Percentiles rank a stretch among this genome's conserved stretches.
Conservation (phyloP, 2,888 invertebrate species). For the Caenorhabditis wallacei region DNA sequence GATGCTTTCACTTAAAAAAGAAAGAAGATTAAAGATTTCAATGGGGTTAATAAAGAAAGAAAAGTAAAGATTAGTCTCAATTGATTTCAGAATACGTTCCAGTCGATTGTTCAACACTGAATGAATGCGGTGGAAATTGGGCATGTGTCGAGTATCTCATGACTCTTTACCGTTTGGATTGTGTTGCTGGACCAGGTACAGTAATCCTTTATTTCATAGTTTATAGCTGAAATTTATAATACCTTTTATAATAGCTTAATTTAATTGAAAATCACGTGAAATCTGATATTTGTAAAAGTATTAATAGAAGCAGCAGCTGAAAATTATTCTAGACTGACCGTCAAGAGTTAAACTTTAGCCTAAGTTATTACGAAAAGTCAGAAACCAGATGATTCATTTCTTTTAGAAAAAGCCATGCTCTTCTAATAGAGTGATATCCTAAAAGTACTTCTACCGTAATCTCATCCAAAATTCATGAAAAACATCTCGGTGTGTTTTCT, state of each 20-base stretch:
- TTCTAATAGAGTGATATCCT: background rate
- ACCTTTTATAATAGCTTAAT: no score
- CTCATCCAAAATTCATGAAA: background rate
- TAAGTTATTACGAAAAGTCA: background rate
- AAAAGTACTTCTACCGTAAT: conserved; percentile 26
- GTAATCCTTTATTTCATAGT: background rate
- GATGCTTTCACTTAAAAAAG: background rate
- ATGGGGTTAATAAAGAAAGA: background rate
- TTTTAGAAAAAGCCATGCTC: no score
- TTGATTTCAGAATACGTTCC: conserved; percentile 34
- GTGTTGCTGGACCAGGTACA: conserved; percentile 43
- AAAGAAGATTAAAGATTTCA: background rate
- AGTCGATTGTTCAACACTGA: conserved; percentile 49
- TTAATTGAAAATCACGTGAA: background rate
- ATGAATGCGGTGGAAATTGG: conserved; percentile 41
- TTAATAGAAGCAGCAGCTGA: conserved; percentile 14
- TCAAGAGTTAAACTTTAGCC: background rate
- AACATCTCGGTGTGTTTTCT: background rate
- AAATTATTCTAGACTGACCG: background rate
- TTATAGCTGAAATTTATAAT: background rate
- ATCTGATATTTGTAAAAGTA: background rate
- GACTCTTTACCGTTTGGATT: conserved; percentile 51
- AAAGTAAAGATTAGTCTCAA: background rate
- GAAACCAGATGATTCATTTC: background rate
- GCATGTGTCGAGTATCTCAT: conserved; percentile 48